Evolutionary conservation across 2,888 invertebrate species (phyloP).

Genomic region (Oasisia sp.): DNA sequence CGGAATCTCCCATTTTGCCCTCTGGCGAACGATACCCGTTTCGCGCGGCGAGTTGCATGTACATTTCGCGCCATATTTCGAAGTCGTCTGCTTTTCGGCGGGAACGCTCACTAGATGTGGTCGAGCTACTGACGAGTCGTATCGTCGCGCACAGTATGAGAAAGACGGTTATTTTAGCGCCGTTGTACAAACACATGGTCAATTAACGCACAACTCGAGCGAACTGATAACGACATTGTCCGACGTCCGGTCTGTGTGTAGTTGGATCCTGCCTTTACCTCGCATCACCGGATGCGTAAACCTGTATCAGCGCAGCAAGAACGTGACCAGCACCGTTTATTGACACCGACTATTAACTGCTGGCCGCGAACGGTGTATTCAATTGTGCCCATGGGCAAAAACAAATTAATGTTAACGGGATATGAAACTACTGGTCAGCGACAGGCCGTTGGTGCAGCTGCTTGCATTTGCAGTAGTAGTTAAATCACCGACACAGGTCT

Average conservation of each 20-base stretch:
- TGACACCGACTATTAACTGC: neutral
- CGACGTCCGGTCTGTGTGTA: neutral
- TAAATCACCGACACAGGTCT: neutral
- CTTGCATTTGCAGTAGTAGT: neutral
- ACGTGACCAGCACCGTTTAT: neutral
- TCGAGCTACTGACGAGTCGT: neutral
- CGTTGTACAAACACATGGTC: neutral
- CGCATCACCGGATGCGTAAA: neutral
- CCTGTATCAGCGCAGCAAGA: neutral
- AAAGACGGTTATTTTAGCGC: neutral
- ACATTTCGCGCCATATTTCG: slow-evolving; percentile 12
- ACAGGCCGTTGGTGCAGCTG: neutral
- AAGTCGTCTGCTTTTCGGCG: neutral
- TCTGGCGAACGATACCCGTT: neutral
- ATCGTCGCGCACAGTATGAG: neutral
- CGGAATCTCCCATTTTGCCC: neutral
- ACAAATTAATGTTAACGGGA: neutral
- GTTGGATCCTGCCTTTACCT: neutral
- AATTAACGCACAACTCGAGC: neutral
- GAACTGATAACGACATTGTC: neutral
- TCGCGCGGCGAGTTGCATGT: neutral
- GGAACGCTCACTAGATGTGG: neutral
- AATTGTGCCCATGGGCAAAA: neutral
- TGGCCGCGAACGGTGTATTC: neutral
- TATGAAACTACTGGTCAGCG: neutral